Percentiles rank a stretch among this genome's conserved stretches.
phyloP scores from a whole-genome alignment of 1,140 invertebrate genomes.

The Drosophila pectinifera region DNA sequence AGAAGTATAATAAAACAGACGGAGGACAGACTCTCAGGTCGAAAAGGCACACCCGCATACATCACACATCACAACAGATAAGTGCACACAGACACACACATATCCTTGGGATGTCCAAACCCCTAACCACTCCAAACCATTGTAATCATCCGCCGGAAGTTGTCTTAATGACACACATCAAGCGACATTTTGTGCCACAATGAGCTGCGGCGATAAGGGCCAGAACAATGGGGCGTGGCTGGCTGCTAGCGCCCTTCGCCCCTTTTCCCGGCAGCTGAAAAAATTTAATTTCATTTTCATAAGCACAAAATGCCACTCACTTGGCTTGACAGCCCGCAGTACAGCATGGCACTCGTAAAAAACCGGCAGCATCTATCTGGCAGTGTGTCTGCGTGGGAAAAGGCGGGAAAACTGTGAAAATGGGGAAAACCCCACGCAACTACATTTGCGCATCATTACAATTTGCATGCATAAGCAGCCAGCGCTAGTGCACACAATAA shows the following conservation, averaged over 20 bases:
- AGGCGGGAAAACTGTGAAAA: slow-evolving; percentile 1
- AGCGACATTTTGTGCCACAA: slow-evolving; percentile 58
- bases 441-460: slow-evolving; percentile 68
- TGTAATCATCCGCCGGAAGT: slow-evolving; percentile 66
- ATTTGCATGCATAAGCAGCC: slow-evolving; percentile 76
- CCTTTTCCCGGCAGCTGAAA: slow-evolving; percentile 20
- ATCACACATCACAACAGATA: slow-evolving; percentile 37
- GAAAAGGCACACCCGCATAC: slow-evolving; percentile 67
- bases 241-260: slow-evolving; percentile 4
- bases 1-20: slow-evolving; percentile 25
- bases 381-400: slow-evolving; percentile 15
- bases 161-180: slow-evolving; percentile 57
- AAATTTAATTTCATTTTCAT: slow-evolving; percentile 77
- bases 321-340: slow-evolving; percentile 48
- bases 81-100: slow-evolving; percentile 15
- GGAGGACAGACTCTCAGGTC: not conserved
- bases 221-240: slow-evolving; percentile 54
- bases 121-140: slow-evolving; percentile 1
- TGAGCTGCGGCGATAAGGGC: slow-evolving; percentile 56
- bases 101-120: slow-evolving; percentile 17
- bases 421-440: slow-evolving; percentile 24
- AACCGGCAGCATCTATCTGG: slow-evolving; percentile 26
- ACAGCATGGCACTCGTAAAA: slow-evolving; percentile 23
- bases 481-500: slow-evolving; percentile 63
- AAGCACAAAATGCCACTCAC: slow-evolving; percentile 74